These are phyloP conservation scores for Zaprionus vittiger DNA, from an alignment of 1,140 invertebrate genomes.

Conservation along the genomic window DNA sequence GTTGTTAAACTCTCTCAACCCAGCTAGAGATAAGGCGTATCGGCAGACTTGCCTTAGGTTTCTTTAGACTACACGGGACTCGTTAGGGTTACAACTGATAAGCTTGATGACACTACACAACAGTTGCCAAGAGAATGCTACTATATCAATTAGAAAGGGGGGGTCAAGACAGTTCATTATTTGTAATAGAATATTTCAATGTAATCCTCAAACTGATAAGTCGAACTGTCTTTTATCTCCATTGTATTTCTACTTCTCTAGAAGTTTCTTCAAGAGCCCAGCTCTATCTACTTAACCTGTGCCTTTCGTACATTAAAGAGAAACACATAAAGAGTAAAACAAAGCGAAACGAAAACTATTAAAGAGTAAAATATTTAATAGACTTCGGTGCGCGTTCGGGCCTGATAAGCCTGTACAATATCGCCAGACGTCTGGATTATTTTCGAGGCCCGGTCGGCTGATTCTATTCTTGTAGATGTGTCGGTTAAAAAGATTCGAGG, in stretches of 20 bases:
- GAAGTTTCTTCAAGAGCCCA: not conserved
- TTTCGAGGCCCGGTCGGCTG: not conserved
- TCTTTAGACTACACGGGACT: not conserved
- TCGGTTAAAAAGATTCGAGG: not conserved
- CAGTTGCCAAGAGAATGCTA: not conserved
- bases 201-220: not conserved
- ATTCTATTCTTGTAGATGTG: constrained; percentile 5
- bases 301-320: not conserved
- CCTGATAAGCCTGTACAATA: not conserved
- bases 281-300: not conserved
- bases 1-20: not conserved
- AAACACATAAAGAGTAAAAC: not conserved
- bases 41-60: constrained; percentile 2
- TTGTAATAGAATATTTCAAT: not conserved
- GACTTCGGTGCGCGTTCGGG: not conserved
- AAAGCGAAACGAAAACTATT: not conserved
- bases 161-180: not conserved
- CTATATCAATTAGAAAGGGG: not conserved
- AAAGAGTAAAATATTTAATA: not conserved
- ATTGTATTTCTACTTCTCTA: not conserved
- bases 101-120: not conserved
- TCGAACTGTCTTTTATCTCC: not conserved
- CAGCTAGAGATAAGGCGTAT: not conserved
- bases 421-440: constrained; percentile 9
- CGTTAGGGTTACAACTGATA: not conserved